Evolutionary conservation across 2,797 vertebrate genomes (phyloP).

Genomic region (Notamacropus eugenii): DNA sequence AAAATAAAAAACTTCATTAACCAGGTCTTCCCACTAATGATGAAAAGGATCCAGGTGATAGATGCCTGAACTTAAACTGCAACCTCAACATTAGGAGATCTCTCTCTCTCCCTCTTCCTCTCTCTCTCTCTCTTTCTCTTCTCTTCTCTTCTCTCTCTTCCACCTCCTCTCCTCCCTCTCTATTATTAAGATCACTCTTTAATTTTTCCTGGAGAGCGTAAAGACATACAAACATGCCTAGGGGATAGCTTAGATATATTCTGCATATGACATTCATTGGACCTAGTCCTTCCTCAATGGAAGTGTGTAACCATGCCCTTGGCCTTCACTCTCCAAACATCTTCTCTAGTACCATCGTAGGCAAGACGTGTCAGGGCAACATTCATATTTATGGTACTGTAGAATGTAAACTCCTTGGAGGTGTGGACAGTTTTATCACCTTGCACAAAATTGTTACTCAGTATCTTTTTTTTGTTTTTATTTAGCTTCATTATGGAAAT

Average conservation of each 20-base stretch:
- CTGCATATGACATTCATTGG: background rate
- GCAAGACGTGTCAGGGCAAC: background rate
- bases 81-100: background rate
- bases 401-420: background rate
- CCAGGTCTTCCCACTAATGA: constrained; percentile 14
- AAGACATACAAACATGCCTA: background rate
- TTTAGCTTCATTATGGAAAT: background rate
- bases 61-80: background rate
- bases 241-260: background rate
- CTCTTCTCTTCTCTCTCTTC: too few species aligned
- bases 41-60: constrained; percentile 19
- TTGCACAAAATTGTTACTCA: background rate
- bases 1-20: constrained; percentile 48
- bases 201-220: background rate
- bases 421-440: background rate
- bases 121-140: background rate
- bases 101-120: too few species aligned
- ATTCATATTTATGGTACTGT: background rate
- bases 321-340: background rate
- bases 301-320: background rate
- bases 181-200: background rate
- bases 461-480: background rate
- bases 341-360: background rate
- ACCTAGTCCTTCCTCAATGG: background rate
- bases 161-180: background rate